Base-by-base conservation (phyloP, 1,140 invertebrate genomes). In the Drosophila watanabei region DNA sequence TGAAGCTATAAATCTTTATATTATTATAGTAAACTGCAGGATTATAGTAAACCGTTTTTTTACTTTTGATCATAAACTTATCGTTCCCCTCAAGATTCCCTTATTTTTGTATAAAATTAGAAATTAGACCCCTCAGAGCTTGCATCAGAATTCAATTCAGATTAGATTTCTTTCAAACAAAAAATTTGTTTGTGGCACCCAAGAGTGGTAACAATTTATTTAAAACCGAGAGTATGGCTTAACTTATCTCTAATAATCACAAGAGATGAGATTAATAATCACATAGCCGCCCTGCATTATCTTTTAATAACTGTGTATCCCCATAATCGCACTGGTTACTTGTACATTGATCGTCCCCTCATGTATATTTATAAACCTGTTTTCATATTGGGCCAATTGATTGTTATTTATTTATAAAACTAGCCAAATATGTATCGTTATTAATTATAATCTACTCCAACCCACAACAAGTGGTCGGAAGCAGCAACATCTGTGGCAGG, bases 241-340 rank as follows among this genome's bases (percentile, higher is more conserved):
- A 41, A 59, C 35, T 59, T 43, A 59, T 59, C 57, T 59, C 20
- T 2, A 24, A n/a, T n/a, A 56, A 56, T 56, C 20, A 20, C 14
- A 24, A 5, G 13, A 56, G 52, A 56, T 54, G 20, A 39, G 54
- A 57, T 57, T 57, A 37, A 56, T 56, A 56, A 39, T 37, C 54
- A 24, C 49, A 52, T 32, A 18, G 30, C 16, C 51, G 32, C 13
- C 32, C 32, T 54, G 51, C 32, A 54, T 28, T 57, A 57, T 57
- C 35, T 57, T 57, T 57, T 56, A 56, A 39, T 56, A 57, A 57
- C 20, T 35, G 32, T 6, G 16, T 54, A 54, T 54, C 51, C 51
- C 11, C 18, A 13, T 35, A 54, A 54, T 54, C 51, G 13, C 32
- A 56, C 18, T 16, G 8, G 13, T 16, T 28, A 56, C 18, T 24